Evolutionary conservation across 2,888 invertebrate genomes (phyloP), one percentile per base, ranked within the genome.

Genomic region (Pristionchus japonicus): DNA sequence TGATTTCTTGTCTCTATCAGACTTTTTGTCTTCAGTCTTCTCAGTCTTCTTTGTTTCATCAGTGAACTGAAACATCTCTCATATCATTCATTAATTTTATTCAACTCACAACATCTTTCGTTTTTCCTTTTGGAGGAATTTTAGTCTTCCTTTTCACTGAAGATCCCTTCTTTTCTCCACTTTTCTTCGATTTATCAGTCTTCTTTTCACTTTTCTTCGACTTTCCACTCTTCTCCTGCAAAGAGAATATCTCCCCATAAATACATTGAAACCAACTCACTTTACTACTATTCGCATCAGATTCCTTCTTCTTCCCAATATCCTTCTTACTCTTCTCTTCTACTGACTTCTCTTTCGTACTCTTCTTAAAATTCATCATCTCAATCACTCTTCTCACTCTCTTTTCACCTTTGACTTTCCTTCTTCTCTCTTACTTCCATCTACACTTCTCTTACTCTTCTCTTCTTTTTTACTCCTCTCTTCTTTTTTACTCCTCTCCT

Each of bases 41-140:
- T 52, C 52, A 61, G 27, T 67, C 34, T 67, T 67, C 34, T 67
- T 67, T 34, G 67, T 67, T 67, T 67, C 67, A 67, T 67, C 67
- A 67, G 67, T 67, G 67, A 67, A 67, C 67, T 67, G 31, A 2
- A 67, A 67, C 11, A 31, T 34, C 31, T 31, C 11, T 67, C 34
- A 9, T 20, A 6, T 27, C 67, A 34, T 34, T 64, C 11, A 7
- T 15, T 17, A 3, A 15, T 27, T 34, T 34, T 34, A 7, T 34
- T 67, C 27, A 67, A 31, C 67, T 67, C 31, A 67, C 67, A 31
- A 67, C 34, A 67, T 67, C 67, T 27, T 34, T 67, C 11, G 67
- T 67, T 34, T 67, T 67, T 34, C 67, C 67, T 34, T 67, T 67
- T 31, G 15, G 15, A 67, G 67, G 67, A 27, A 67, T 61, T 27